These are phyloP conservation scores for Schizothorax lantsangensis DNA, from an alignment of 2,797 vertebrate genomes.

Conservation along the genomic window DNA sequence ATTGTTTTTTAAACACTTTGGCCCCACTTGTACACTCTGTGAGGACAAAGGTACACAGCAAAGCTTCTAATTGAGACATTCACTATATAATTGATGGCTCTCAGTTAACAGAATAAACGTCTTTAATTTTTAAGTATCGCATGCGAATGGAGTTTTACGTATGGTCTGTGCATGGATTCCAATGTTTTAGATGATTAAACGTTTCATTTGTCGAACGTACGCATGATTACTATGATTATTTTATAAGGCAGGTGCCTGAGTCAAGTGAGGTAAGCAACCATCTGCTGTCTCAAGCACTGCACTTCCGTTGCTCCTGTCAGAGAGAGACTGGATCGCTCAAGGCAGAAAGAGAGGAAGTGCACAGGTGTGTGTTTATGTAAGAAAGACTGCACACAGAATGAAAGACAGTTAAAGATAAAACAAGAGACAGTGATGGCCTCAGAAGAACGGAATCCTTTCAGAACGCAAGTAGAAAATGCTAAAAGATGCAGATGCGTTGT, in stretches of 20 bases:
- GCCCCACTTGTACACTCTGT: conserved; percentile 1
- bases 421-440: background rate
- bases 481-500: background rate
- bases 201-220: conserved; percentile 32
- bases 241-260: conserved; percentile 71
- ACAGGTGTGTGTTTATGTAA: conserved; percentile 65
- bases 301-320: conserved; percentile 70
- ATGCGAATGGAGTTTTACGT: conserved; percentile 10
- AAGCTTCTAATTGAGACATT: conserved; percentile 36
- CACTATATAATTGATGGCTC: conserved; percentile 47
- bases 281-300: conserved; percentile 71
- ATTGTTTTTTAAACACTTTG: conserved; percentile 43
- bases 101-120: conserved; percentile 40
- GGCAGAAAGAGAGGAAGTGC: conserved; percentile 72
- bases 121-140: conserved; percentile 40
- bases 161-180: background rate
- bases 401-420: conserved; percentile 38
- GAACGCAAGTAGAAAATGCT: background rate
- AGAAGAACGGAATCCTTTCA: background rate
- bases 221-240: conserved; percentile 47
- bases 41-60: background rate
- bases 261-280: conserved; percentile 76
- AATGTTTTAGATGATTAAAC: conserved; percentile 39
- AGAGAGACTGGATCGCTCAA: conserved; percentile 73
- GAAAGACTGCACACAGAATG: background rate